phyloP scores from a whole-genome alignment of 2,113 vertebrate species.

The Myiopsitta monachus region DNA sequence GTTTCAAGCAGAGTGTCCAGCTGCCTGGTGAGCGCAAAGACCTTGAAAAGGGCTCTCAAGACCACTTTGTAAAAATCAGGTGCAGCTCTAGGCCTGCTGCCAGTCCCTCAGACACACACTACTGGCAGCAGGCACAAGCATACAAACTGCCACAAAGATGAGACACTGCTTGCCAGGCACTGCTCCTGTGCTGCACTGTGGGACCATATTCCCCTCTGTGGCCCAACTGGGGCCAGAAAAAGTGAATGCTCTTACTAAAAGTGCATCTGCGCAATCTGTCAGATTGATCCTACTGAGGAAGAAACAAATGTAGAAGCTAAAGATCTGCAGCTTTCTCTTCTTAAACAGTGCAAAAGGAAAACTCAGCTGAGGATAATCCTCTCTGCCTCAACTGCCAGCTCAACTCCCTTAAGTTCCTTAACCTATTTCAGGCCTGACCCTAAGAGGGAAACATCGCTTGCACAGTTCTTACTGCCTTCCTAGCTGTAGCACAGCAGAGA shows the following conservation, averaged over 20 bases:
- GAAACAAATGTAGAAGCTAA: neutral
- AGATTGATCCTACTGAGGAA: neutral
- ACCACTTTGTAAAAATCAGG: neutral
- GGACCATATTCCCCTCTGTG: neutral
- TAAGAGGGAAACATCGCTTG: neutral
- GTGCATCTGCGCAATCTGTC: neutral
- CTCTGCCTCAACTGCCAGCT: neutral
- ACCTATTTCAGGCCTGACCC: neutral
- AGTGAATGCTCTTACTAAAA: neutral
- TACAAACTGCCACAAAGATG: fast-evolving
- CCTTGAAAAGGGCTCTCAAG: neutral
- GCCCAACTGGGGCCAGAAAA: neutral
- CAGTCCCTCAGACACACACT: neutral
- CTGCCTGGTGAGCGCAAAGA: neutral
- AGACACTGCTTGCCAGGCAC: neutral
- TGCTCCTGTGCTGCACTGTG: neutral
- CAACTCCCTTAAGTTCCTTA: neutral
- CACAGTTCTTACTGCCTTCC: neutral
- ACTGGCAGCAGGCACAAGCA: neutral
- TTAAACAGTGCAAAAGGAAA: neutral
- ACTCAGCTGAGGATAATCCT: neutral
- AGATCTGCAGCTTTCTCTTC: neutral
- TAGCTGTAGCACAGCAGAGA: neutral
- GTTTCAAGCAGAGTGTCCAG: neutral
- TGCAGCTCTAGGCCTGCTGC: fast-evolving